A percentile compares a stretch with the other conserved stretches of the same genome.
phyloP scores from a whole-genome alignment of 2,888 invertebrate species.

The Myathropa florea region DNA sequence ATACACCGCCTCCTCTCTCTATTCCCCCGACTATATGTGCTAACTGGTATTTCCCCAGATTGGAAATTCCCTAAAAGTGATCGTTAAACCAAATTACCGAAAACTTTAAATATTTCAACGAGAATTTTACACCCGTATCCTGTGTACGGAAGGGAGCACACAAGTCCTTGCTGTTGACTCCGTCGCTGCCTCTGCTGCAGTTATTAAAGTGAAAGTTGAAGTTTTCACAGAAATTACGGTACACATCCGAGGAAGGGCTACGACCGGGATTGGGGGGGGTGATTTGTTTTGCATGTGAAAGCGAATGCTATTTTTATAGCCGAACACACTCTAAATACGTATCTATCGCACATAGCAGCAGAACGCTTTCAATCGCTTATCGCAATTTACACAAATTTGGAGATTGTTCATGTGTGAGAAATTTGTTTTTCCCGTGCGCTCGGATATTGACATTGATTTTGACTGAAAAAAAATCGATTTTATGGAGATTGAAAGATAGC shows the following conservation, averaged over 20 bases:
- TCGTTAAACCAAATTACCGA: constrained; percentile 67
- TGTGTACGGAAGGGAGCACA: neutral
- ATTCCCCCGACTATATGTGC: neutral
- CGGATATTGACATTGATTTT: constrained; percentile 68
- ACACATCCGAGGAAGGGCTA: neutral
- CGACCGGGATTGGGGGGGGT: neutral
- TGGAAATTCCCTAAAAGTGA: constrained; percentile 63
- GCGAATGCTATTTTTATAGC: constrained; percentile 29
- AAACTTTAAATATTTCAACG: constrained; percentile 63
- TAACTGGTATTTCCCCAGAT: constrained; percentile 54
- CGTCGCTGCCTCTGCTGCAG: constrained; percentile 1
- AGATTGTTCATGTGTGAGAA: constrained; percentile 64
- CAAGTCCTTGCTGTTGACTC: neutral
- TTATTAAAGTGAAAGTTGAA: constrained; percentile 61
- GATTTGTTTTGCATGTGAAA: constrained; percentile 45
- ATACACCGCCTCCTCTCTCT: neutral
- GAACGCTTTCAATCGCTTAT: constrained; percentile 62
- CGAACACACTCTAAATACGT: constrained; percentile 13
- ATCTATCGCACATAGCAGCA: constrained; percentile 15
- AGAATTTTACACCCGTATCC: constrained; percentile 48
- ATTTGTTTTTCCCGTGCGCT: constrained; percentile 55
- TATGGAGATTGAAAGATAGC: constrained; percentile 57
- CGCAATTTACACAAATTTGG: constrained; percentile 67
- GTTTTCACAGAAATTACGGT: constrained; percentile 6
- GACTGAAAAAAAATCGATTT: constrained; percentile 66